phyloP scores from a whole-genome alignment of 2,888 invertebrate genomes.

The Lysandra bellargus region DNA sequence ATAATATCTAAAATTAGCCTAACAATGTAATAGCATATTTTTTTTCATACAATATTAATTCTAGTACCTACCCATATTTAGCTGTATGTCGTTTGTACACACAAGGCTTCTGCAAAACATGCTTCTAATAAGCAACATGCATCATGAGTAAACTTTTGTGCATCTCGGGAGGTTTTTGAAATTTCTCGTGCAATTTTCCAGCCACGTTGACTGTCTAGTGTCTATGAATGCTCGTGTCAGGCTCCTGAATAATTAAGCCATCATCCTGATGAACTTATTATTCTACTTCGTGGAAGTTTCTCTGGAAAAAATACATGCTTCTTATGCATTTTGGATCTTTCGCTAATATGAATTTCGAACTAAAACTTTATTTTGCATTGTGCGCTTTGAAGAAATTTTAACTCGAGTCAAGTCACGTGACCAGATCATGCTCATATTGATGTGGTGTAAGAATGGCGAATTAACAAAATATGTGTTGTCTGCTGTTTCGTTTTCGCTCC shows the following conservation, averaged over 20 bases:
- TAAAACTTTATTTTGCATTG: too few relatives aligned
- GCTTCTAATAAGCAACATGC: background rate
- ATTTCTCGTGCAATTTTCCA: slow-evolving; percentile 1
- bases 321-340: background rate
- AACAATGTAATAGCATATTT: too few relatives aligned
- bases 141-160: background rate
- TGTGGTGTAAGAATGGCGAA: too few relatives aligned
- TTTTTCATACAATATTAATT: too few relatives aligned
- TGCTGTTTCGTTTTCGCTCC: background rate
- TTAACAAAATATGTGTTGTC: background rate
- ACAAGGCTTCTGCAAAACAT: background rate
- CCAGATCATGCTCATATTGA: too few relatives aligned
- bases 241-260: slow-evolving; percentile 4
- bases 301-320: background rate
- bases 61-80: too few relatives aligned
- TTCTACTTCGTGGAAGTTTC: background rate
- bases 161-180: background rate
- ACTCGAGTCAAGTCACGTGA: too few relatives aligned
- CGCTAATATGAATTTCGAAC: too few relatives aligned
- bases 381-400: too few relatives aligned
- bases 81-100: background rate
- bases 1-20: too few relatives aligned
- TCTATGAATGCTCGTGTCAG: slow-evolving; percentile 10
- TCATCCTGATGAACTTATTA: slow-evolving; percentile 22
- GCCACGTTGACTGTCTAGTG: slow-evolving; percentile 6